Base-by-base conservation (phyloP, 2,113 vertebrate species). In the Orycteropus afer region DNA sequence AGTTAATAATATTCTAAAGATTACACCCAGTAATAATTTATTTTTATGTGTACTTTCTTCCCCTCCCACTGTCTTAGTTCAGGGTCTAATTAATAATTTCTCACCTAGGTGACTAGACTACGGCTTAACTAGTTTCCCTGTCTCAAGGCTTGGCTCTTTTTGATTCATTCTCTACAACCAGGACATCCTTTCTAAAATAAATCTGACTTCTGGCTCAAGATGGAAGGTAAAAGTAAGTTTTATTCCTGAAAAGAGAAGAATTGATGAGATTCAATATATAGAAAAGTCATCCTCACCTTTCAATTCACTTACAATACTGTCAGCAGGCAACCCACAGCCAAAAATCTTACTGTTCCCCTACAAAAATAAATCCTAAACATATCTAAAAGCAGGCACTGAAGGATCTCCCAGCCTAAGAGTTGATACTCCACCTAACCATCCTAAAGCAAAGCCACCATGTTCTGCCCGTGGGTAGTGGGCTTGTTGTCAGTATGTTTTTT, bases 111-210 rank as follows among this genome's bases (percentile, higher is more conserved):
- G 71, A 84, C 10, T 61, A 23, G 23, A 80, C 79, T 78, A 91
- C 15, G 7, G 12, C 14, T 29, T 87, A 51, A 86, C 22, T 59
- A 85, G n/a, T 37, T 37, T 86, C 61, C 76, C 32, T 78, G 27
- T 84, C 79, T 93, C 47, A 81, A 92, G 32, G 32, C 25, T 53
- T 84, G 37, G 53, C 37, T 15, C 17, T 27, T 90, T 89, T 91
- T 81, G 27, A 78, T 71, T 53, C 57, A 96, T 81, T 95, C 57
- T 90, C 61, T 80, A 93, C 9, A 89, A 93, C 27, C 86, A 73
- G 94, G 61, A 69, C 34, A 74, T 23, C 49, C 10, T 67, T 86
- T 89, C 40, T 87, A 82, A 86, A 82, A 90, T 37, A 96, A 80
- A 92, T 87, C 40, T 53, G 34, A 67, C 14, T 82, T 90, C 34